Percentiles rank a stretch among this genome's conserved stretches.
These are phyloP conservation scores for Clinocottus analis DNA, from an alignment of 2,113 vertebrate species.

Conservation along the genomic window DNA sequence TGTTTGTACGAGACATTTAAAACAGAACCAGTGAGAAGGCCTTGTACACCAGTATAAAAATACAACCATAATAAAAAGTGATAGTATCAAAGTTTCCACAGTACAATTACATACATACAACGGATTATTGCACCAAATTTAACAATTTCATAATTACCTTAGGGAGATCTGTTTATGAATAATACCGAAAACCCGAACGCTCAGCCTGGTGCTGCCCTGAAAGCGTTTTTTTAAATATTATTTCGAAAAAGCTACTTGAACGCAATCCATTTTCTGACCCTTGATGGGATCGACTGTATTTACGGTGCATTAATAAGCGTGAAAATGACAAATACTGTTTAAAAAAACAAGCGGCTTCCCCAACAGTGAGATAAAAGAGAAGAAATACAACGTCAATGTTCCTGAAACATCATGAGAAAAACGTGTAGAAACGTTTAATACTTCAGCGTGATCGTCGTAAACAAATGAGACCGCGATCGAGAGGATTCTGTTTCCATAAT, in stretches of 20 bases:
- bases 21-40: constrained; percentile 47
- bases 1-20: constrained; percentile 30
- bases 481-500: too few species aligned
- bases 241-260: too few species aligned
- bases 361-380: too few species aligned
- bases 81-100: constrained; percentile 68
- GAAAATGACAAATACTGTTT: constrained; percentile 1
- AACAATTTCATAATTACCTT: constrained; percentile 14
- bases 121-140: constrained; percentile 74
- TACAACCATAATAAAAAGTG: constrained; percentile 67
- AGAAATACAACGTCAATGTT: not conserved
- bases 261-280: not conserved
- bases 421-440: too few species aligned
- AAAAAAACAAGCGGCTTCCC: too few species aligned
- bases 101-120: constrained; percentile 46
- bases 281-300: not conserved
- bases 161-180: constrained; percentile 2
- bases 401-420: too few species aligned
- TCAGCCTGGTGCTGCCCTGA: too few species aligned
- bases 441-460: not conserved
- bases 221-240: too few species aligned
- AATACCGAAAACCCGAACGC: not conserved
- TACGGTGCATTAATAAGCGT: not conserved
- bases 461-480: constrained; percentile 20
- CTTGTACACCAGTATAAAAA: constrained; percentile 67